Conservation (phyloP, 2,797 vertebrate genomes). For the Myripristis jacobus region DNA sequence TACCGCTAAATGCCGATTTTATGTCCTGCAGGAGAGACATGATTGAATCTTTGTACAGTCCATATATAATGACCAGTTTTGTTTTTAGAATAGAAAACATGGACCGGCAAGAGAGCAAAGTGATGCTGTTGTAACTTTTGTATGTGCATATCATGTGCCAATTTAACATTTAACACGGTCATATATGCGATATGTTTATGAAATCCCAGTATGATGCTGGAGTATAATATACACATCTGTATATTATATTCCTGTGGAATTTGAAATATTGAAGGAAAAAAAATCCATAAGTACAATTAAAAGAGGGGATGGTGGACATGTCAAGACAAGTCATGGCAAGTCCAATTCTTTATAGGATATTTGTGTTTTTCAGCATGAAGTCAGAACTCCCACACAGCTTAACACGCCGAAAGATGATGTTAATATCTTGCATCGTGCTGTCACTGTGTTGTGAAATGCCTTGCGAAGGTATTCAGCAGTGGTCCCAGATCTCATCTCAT, state of each 20-base stretch:
- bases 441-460: constrained; percentile 25
- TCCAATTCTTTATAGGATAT: neutral
- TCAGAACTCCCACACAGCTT: neutral
- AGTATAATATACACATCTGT: too few relatives aligned
- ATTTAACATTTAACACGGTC: too few relatives aligned
- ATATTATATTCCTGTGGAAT: too few relatives aligned
- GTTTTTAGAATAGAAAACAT: too few relatives aligned
- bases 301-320: neutral
- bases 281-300: neutral
- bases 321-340: neutral
- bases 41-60: neutral
- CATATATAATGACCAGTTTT: too few relatives aligned
- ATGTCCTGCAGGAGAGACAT: neutral
- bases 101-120: too few relatives aligned
- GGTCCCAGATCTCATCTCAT: neutral
- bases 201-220: too few relatives aligned
- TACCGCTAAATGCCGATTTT: neutral
- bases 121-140: too few relatives aligned
- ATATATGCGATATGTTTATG: too few relatives aligned
- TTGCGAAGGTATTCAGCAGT: constrained; percentile 24
- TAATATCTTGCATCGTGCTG: neutral
- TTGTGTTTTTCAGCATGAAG: neutral
- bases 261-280: neutral
- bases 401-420: neutral
- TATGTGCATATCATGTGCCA: too few relatives aligned